Evolutionary conservation across 2,888 invertebrate species (phyloP), one percentile per base, ranked within the genome.

Genomic region (Beris morrisii): DNA sequence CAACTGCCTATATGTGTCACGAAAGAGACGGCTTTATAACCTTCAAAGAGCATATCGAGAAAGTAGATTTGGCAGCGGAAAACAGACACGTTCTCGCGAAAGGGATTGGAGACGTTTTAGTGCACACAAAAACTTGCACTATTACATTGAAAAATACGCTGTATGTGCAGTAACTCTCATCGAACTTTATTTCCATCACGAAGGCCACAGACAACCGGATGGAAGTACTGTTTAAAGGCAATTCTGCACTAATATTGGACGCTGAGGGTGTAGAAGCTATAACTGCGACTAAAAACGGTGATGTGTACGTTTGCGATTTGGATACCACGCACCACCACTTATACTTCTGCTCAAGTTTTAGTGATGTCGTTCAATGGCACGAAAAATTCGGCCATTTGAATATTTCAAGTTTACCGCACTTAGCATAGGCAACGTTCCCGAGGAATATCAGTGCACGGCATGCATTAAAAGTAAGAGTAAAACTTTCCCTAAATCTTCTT

Each of bases 401-500:
- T 12, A 5, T 67, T 68, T 46, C 50, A 68, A 5, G 59, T 69
- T 1, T 68, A 52, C 4, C 6, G 52, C 22, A 13, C 52, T 52
- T 12, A 11, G 9, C 44, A 1, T n/a, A 9, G 44, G 11, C 11
- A 44, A 46, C 1, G 46, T 46, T 46, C 13, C 46, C n/a, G 44
- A 44, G 44, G 44, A 12, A 44, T 44, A n/a, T 44, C 46, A 15
- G 11, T 46, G 44, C n/a, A 44, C 44, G 9, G n/a, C n/a, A 11
- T 46, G 46, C 15, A 5, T 13, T 13, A 46, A 13, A 15, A 5
- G 15, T 13, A 4, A 7, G 1, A 22, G 22, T 4, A 52, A 52
- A 52, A 12, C 22, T 5, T 52, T 52, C 22, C 22, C 22, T 22
- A 52, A 52, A 52, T 15, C 5, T 12, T 52, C 52, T 2, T 15